Conservation (phyloP, 2,113 vertebrate genomes). For the Athene noctua region DNA sequence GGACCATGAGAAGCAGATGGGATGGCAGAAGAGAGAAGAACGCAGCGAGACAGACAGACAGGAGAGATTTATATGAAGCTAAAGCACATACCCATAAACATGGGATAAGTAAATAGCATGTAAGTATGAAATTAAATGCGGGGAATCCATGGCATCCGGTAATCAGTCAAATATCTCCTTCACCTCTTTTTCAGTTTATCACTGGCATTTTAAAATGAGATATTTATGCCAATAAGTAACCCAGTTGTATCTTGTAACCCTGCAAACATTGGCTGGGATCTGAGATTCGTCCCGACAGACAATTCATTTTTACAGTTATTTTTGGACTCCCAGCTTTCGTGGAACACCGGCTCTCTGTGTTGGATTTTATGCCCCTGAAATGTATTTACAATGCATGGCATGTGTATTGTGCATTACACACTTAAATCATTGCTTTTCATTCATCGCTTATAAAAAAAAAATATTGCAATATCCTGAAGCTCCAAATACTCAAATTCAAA, state of each 20-base stretch:
- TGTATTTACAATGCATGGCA: slow-evolving; percentile 66
- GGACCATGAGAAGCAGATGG: slow-evolving; percentile 59
- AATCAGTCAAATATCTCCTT: slow-evolving; percentile 48
- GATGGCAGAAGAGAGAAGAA: slow-evolving; percentile 54
- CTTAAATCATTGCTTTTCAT: slow-evolving; percentile 63
- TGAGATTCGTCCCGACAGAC: slow-evolving; percentile 46
- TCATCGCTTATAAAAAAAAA: slow-evolving; percentile 53
- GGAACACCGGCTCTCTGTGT: slow-evolving; percentile 45
- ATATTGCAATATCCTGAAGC: slow-evolving; percentile 49
- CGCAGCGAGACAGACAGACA: slow-evolving; percentile 12
- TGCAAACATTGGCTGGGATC: slow-evolving; percentile 39
- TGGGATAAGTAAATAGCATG: slow-evolving; percentile 41
- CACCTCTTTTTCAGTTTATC: slow-evolving; percentile 41
- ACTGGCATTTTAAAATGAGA: slow-evolving; percentile 31
- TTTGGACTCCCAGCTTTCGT: slow-evolving; percentile 56
- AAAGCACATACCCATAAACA: slow-evolving; percentile 55
- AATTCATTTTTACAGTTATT: slow-evolving; percentile 65
- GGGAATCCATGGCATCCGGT: slow-evolving; percentile 6
- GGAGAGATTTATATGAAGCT: slow-evolving; percentile 58
- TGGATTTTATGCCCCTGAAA: slow-evolving; percentile 66
- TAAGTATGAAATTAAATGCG: slow-evolving; percentile 50
- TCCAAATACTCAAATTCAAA: slow-evolving; percentile 50
- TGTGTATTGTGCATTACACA: slow-evolving; percentile 62
- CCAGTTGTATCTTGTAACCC: slow-evolving; percentile 36
- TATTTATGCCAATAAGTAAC: slow-evolving; percentile 54